These are phyloP conservation scores for Ashinkailepas kermadecensis DNA, from an alignment of 2,888 invertebrate genomes.

Conservation along the genomic window DNA sequence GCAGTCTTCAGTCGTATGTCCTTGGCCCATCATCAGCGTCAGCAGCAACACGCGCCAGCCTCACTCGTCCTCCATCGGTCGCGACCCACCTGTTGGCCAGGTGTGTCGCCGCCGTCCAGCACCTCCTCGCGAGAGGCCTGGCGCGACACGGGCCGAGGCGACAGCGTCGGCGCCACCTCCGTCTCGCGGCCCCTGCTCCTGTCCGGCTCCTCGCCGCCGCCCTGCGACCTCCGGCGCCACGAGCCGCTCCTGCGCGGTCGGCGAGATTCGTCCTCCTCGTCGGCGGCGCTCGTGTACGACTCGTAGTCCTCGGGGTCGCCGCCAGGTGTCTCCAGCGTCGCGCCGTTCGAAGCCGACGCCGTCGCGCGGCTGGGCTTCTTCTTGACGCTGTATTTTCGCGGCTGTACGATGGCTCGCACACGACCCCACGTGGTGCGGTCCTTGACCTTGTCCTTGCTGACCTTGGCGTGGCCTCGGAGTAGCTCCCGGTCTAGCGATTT, in stretches of 20 bases:
- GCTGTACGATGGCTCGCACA: conserved; percentile 67
- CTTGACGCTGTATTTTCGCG: conserved; percentile 58
- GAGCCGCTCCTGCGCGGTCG: conserved; percentile 45
- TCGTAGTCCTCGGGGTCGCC: conserved; percentile 17
- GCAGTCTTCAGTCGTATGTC: no score
- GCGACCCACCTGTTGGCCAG: no score
- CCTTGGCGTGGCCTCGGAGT: conserved; percentile 28
- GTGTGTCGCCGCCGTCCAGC: no score
- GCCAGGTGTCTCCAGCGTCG: conserved; percentile 5
- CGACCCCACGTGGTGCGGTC: conserved; percentile 68
- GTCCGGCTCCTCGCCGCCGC: neutral
- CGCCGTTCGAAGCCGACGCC: neutral
- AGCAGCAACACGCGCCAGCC: no score
- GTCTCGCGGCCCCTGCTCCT: neutral
- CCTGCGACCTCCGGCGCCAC: conserved; percentile 36
- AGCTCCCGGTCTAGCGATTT: neutral
- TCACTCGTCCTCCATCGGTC: no score
- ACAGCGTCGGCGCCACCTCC: neutral
- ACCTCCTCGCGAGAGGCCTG: neutral
- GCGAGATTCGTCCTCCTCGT: conserved; percentile 32
- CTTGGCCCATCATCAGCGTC: no score
- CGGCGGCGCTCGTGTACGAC: neutral
- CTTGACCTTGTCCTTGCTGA: conserved; percentile 42
- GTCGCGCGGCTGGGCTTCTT: conserved; percentile 47
- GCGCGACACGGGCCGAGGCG: neutral